A percentile compares a stretch with the other conserved stretches of the same genome.
Evolutionary conservation across 1,140 invertebrate genomes (phyloP).

Genomic region (Euglossa dilemma): DNA sequence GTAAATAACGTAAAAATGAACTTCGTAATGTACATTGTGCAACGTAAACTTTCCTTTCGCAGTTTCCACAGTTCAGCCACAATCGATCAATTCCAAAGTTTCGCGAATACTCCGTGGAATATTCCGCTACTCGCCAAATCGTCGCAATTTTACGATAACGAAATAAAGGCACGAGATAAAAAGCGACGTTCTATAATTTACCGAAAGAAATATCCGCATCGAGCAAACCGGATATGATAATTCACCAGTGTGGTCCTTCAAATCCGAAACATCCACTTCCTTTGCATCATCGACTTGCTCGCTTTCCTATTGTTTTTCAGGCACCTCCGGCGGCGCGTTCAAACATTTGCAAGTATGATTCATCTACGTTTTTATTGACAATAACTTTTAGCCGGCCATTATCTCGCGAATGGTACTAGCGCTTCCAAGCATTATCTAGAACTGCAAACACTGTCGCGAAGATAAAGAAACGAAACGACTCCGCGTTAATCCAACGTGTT

Average conservation of each 20-base stretch:
- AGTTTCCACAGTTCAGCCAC: no score
- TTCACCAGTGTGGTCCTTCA: not conserved
- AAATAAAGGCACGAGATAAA: not conserved
- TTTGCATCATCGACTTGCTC: not conserved
- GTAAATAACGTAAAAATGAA: no score
- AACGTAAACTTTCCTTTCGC: no score
- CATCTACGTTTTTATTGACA: not conserved
- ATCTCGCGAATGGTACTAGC: not conserved
- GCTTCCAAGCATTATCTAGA: not conserved
- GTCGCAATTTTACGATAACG: not conserved
- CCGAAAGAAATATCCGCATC: not conserved
- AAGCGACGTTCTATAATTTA: not conserved
- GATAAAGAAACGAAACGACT: constrained; percentile 19
- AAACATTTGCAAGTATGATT: not conserved
- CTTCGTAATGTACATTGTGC: no score
- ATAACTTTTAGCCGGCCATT: not conserved
- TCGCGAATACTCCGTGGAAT: not conserved
- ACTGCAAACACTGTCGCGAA: not conserved
- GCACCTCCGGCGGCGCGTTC: not conserved
- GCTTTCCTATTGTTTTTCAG: not conserved
- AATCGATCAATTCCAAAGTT: not conserved
- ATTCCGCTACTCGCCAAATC: no score
- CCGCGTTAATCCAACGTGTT: not conserved
- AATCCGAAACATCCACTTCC: not conserved
- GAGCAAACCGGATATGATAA: constrained; percentile 10